These are phyloP conservation scores for Archivesica marissinica DNA, from an alignment of 1,140 invertebrate species.

Conservation along the genomic window DNA sequence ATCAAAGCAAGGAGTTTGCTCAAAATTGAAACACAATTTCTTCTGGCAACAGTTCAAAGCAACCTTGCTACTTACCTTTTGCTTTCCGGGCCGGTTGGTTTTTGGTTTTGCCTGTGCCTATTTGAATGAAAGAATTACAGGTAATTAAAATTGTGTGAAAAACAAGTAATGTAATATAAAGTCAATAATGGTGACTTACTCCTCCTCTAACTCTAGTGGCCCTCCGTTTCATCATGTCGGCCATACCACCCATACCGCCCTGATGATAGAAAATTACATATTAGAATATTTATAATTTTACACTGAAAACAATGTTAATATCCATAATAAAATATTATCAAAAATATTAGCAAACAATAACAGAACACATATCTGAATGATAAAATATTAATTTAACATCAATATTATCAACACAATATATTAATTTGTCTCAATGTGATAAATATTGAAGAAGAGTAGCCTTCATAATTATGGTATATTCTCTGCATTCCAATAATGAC, in stretches of 20 bases:
- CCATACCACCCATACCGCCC: conserved; percentile 46
- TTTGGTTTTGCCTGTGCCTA: conserved; percentile 50
- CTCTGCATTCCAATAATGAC: too few species aligned
- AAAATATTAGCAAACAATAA: not conserved
- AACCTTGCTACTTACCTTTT: conserved; percentile 21
- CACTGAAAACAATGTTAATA: not conserved
- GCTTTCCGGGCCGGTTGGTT: conserved; percentile 18
- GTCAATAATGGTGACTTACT: conserved; percentile 32
- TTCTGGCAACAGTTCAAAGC: not conserved
- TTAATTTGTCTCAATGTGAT: not conserved
- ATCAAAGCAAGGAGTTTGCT: too few species aligned
- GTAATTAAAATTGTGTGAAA: not conserved
- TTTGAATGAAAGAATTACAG: conserved; percentile 11
- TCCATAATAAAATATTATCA: not conserved
- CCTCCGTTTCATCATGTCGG: conserved; percentile 51
- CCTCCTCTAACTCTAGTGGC: conserved; percentile 39
- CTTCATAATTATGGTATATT: not conserved
- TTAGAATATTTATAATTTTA: not conserved
- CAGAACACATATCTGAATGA: not conserved
- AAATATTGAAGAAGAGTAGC: not conserved
- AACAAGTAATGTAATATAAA: conserved; percentile 1
- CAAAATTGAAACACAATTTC: not conserved
- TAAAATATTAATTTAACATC: not conserved
- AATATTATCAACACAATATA: not conserved
- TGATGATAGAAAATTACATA: conserved; percentile 6